A percentile compares a stretch with the other conserved stretches of the same genome.
Evolutionary conservation across 64 coral and sea anemone genomes (phyloP).

Genomic region (Dendronephthya gigantea): DNA sequence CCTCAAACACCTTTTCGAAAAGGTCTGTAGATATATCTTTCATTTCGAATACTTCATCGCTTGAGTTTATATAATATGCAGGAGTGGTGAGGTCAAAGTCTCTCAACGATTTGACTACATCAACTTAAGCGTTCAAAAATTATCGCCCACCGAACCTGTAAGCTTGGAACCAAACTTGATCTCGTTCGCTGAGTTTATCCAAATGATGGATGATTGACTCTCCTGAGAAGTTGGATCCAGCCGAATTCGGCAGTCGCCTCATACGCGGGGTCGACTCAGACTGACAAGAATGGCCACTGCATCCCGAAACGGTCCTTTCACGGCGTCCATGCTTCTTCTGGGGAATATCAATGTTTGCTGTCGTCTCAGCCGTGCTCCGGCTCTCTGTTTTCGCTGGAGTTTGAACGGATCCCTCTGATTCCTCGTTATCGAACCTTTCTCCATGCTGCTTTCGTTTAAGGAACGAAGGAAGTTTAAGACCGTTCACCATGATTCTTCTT

Average conservation of each 20-base stretch:
- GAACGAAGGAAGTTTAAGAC: neutral
- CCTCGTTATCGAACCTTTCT: neutral
- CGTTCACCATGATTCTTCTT: neutral
- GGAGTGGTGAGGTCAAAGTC: neutral
- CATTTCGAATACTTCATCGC: neutral
- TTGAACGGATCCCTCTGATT: neutral
- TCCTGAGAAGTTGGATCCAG: neutral
- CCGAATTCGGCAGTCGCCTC: neutral
- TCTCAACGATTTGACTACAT: neutral
- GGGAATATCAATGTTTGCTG: neutral
- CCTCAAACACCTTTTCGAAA: too few relatives aligned
- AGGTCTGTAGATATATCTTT: too few relatives aligned
- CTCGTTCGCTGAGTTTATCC: neutral
- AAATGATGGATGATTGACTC: neutral
- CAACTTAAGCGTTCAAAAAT: too few relatives aligned
- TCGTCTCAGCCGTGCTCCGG: neutral
- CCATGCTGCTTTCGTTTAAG: neutral
- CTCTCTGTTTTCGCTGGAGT: neutral
- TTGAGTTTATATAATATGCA: neutral
- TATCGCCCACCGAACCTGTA: neutral
- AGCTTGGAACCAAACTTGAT: slow-evolving; percentile 14
- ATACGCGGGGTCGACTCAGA: neutral
- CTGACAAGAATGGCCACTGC: neutral
- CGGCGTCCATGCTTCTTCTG: neutral
- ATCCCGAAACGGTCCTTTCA: neutral